phyloP scores from a whole-genome alignment of 2,797 vertebrate genomes.

The Pseudocheirus occidentalis region DNA sequence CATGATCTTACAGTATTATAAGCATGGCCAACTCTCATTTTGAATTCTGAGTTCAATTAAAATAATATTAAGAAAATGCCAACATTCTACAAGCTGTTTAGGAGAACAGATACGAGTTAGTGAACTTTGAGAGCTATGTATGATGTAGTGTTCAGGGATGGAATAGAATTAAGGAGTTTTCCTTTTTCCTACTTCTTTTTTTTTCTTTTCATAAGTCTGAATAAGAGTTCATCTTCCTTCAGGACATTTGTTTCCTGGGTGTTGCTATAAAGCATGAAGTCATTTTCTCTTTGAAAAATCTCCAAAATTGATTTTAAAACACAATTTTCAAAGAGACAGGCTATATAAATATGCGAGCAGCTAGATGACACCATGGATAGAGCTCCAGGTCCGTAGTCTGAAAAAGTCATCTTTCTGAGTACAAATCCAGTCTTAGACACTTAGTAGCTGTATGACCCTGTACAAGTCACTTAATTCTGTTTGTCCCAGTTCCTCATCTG shows the following conservation, averaged over 20 bases:
- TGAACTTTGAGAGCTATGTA: not conserved
- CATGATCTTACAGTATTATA: slow-evolving; percentile 20
- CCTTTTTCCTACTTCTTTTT: not conserved
- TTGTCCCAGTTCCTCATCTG: too few species aligned
- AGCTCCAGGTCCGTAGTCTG: too few species aligned
- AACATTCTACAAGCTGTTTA: slow-evolving; percentile 6
- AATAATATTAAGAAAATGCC: slow-evolving; percentile 3
- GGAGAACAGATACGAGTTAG: slow-evolving; percentile 28
- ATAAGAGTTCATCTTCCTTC: slow-evolving; percentile 48
- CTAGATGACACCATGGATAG: too few species aligned
- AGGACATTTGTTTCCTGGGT: slow-evolving; percentile 11
- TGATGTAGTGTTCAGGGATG: not conserved
- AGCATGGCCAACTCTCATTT: slow-evolving; percentile 23
- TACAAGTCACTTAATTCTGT: too few species aligned
- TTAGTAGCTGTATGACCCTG: too few species aligned
- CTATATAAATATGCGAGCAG: not conserved
- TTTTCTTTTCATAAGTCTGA: not conserved
- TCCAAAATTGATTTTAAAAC: not conserved
- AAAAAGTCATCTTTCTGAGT: too few species aligned
- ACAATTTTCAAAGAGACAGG: not conserved
- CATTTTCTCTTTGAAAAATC: not conserved
- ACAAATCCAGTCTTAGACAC: too few species aligned
- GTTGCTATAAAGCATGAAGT: slow-evolving; percentile 26
- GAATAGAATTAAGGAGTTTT: slow-evolving; percentile 39
- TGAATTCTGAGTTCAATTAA: slow-evolving; percentile 30